These are phyloP conservation scores for Cordilura impudica DNA, from an alignment of 2,888 invertebrate genomes.

Conservation along the genomic window DNA sequence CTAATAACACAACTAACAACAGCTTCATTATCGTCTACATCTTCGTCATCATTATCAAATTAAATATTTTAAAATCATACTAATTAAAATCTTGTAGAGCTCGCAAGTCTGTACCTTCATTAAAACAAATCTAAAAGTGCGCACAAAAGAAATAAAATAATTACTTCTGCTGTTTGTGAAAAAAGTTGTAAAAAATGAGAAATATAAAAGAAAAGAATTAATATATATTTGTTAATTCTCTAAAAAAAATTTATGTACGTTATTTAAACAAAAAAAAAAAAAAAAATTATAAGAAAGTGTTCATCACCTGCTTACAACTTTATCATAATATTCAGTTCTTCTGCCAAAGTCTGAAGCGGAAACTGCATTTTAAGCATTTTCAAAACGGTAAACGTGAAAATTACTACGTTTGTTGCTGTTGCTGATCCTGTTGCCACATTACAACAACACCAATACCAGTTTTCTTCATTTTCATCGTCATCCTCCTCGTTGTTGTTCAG, in stretches of 20 bases:
- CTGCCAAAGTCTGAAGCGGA: constrained; percentile 15
- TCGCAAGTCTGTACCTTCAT: too few relatives aligned
- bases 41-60: not conserved
- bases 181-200: not conserved
- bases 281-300: constrained; percentile 2
- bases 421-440: not conserved
- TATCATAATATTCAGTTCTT: not conserved
- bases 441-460: not conserved
- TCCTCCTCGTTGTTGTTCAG: constrained; percentile 3
- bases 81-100: not conserved
- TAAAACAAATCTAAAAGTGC: too few relatives aligned
- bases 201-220: constrained; percentile 4
- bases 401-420: not conserved
- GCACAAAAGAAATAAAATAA: not conserved
- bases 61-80: not conserved
- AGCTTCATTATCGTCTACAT: not conserved
- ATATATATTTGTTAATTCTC: constrained; percentile 29
- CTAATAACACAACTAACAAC: not conserved
- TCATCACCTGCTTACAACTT: not conserved
- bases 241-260: not conserved
- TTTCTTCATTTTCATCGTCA: constrained; percentile 6
- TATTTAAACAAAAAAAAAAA: constrained; percentile 2
- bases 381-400: not conserved
- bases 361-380: constrained; percentile 21
- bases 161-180: not conserved